Evolutionary conservation across 2,113 vertebrate species (phyloP).

Genomic region (Crotalus viridis): DNA sequence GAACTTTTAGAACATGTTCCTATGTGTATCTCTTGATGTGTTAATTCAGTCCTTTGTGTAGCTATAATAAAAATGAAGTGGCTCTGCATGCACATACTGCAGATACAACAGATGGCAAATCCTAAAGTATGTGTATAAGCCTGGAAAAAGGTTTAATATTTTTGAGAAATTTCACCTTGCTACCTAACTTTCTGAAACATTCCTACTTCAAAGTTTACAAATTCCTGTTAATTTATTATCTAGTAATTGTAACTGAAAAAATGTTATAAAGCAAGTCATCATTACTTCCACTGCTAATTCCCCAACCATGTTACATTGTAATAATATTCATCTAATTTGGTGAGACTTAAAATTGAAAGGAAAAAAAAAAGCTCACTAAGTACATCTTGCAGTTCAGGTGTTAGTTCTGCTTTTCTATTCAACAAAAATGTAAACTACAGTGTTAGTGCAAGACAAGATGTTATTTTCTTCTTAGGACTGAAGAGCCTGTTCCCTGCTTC

Average conservation of each 20-base stretch:
- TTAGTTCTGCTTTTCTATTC: background rate
- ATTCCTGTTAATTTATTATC: background rate
- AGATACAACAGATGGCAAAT: background rate
- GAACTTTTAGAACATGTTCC: background rate
- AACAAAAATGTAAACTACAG: background rate
- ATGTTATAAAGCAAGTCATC: background rate
- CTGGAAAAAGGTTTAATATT: background rate
- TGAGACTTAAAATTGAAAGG: background rate
- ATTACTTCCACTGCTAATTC: background rate
- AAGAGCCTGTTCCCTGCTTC: background rate
- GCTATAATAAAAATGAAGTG: background rate
- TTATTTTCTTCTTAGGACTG: background rate
- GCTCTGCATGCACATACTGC: background rate
- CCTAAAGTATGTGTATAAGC: background rate
- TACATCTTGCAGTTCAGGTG: background rate
- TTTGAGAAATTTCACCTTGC: background rate
- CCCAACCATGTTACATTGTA: background rate
- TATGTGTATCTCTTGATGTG: background rate
- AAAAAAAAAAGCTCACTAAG: background rate
- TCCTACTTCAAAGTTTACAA: background rate
- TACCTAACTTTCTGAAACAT: background rate
- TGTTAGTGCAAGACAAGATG: background rate
- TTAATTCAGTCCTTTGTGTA: background rate
- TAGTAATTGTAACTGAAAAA: background rate
- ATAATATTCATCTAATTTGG: background rate